Evolutionary conservation across 2,797 vertebrate species (phyloP).

Genomic region (Pangasius mekongensis): DNA sequence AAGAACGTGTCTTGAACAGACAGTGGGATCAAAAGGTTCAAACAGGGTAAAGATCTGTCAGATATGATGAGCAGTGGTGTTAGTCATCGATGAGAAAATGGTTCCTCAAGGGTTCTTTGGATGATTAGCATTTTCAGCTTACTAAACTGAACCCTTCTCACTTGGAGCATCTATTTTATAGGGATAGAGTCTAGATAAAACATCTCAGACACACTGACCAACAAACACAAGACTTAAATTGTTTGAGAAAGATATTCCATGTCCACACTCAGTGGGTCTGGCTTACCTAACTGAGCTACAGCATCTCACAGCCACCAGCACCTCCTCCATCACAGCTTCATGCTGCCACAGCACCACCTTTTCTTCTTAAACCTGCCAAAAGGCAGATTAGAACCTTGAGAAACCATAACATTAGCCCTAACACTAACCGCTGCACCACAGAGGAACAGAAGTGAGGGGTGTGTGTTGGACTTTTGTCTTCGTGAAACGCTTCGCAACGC

Average conservation of each 20-base stretch:
- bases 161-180: not conserved
- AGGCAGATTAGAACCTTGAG: not conserved
- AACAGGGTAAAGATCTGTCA: too few species aligned
- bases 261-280: not conserved
- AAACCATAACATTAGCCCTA: not conserved
- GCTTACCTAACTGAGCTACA: not conserved
- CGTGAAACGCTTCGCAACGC: too few species aligned
- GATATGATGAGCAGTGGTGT: not conserved
- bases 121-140: not conserved
- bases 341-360: not conserved
- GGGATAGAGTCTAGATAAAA: not conserved
- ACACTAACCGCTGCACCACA: not conserved
- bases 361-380: not conserved
- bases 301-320: not conserved
- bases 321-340: not conserved
- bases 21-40: not conserved
- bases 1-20: not conserved
- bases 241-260: not conserved
- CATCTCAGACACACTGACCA: not conserved
- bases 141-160: not conserved
- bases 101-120: not conserved
- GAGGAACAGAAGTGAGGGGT: not conserved
- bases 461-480: not conserved
- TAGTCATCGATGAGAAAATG: not conserved
- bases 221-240: not conserved